Conservation (phyloP, 2,797 vertebrate species). For the Austrolebias charrua region DNA sequence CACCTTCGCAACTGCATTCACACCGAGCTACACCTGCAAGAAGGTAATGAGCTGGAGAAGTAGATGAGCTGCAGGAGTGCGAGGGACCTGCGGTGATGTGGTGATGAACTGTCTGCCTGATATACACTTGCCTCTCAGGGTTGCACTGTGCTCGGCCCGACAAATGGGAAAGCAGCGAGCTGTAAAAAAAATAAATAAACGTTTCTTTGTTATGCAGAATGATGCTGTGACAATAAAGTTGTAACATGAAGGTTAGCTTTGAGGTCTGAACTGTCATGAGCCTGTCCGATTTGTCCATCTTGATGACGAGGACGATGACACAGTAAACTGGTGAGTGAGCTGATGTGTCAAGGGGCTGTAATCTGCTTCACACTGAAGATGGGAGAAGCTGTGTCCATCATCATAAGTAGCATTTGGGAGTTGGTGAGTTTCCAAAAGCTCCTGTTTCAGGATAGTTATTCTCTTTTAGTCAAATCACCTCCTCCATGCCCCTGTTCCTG, state of each 20-base stretch:
- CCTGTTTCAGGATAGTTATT: no score
- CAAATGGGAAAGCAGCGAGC: constrained; percentile 47
- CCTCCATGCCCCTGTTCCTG: constrained; percentile 21
- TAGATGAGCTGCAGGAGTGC: constrained; percentile 48
- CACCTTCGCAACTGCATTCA: constrained; percentile 13
- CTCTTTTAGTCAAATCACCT: neutral
- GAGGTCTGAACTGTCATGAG: neutral
- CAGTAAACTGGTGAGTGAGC: constrained; percentile 1
- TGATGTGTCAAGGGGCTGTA: neutral
- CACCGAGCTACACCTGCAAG: constrained; percentile 22
- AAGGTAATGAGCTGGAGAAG: constrained; percentile 58
- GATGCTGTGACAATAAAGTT: constrained; percentile 1
- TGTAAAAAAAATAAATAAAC: constrained; percentile 6
- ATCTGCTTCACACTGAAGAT: neutral
- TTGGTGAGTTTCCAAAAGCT: neutral
- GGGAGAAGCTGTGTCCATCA: neutral
- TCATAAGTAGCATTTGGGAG: neutral
- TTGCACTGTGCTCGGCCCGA: constrained; percentile 22
- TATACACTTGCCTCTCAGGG: constrained; percentile 56
- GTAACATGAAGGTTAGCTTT: constrained; percentile 12
- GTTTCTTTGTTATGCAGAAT: constrained; percentile 26
- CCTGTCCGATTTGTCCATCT: neutral
- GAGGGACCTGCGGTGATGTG: constrained; percentile 42
- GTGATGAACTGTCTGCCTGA: constrained; percentile 43
- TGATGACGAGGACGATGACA: neutral